Evolutionary conservation across 2,888 invertebrate genomes (phyloP), one percentile per base, ranked within the genome.

Genomic region (Rhingia campestris): DNA sequence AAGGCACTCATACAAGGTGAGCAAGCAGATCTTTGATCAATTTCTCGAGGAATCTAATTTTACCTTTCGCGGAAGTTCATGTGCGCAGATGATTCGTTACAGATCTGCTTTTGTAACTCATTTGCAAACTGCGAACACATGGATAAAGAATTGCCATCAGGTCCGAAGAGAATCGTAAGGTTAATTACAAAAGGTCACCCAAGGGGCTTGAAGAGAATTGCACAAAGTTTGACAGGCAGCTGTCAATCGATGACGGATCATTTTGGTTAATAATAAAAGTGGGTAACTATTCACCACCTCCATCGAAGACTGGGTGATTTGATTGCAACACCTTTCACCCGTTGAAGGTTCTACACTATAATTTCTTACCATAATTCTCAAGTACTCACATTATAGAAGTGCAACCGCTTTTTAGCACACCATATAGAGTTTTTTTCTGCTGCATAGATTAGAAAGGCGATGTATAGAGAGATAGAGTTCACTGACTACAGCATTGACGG

Each of bases 11-110:
- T 22, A 43, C 10, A 41, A 41, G 14, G 37, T 14, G 12, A 22
- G 12, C 37, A 22, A 22, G 43, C 32, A 9, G 10, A 35, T 14
- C 30, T 67, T 10, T 3, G 53, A n/a, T 9, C 14, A 45, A 61
- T 30, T 35, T 56, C 54, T 56, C 32, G 33, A 41, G 45, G 54
- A 77, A 79, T 67, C 82, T 63, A 69, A 82, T 79, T 73, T 73
- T 79, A 79, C 82, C 73, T 82, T 73, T 79, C 61, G 79, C 82
- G 82, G 82, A 82, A 82, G 82, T 82, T 79, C 77, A 73, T 51
- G 43, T 67, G 63, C 47, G 56, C 61, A 33, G 47, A 7, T 56
- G 64, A 51, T 76, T 66, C 58, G 41, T 22, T 73, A 43, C 30
- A 22, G 67, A 67, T 67, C 39, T 70, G 66, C 39, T 56, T 45